Base-by-base conservation (phyloP, 2,113 vertebrate species). In the Morone saxatilis region DNA sequence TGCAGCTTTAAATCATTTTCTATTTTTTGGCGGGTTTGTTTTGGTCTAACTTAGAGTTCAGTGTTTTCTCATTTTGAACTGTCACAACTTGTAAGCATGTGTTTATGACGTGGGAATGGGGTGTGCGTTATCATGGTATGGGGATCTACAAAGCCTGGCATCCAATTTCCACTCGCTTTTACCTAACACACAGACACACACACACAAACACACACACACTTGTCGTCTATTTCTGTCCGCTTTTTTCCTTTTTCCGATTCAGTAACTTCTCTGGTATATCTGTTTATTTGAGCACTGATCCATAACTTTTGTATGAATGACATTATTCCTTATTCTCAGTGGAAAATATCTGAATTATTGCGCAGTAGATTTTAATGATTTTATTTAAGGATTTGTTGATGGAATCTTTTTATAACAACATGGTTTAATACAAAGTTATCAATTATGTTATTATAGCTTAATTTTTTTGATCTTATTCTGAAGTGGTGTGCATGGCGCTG, bases 31-130 rank as follows among this genome's bases (percentile, higher is more conserved):
- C 8, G 20, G 71, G 22, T 60, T 70, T 76, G 62, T 77, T 75
- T 70, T 69, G 59, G 43, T 76, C 60, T 11, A 11, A 76, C 65
- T 84, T 65, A 54, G n/a, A 80, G 41, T 84, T 86, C 75, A 79
- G 71, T 73, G 56, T 86, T 89, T 86, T 92, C 80, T 84, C 78
- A 83, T 83, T 81, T 77, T 72, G 40, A 84, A 40, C 86, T 72
- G 69, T 78, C 75, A 82, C 77, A 41, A 83, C 81, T 54, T 78
- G 81, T 71, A 74, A 73, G 81, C 31, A 17, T 66, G 71, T 62
- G 83, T 83, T 71, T 59, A 53, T 72, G 75, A 81, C 72, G 20
- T 50, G 80, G 67, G 70, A 75, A 72, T 54, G 19, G 63, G 50
- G 73, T 76, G 59, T 74, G 84, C 9, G 80, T 57, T 88, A 87